Evolutionary conservation across 1,140 invertebrate species (phyloP).

Genomic region (Macrosteles quadrilineatus): DNA sequence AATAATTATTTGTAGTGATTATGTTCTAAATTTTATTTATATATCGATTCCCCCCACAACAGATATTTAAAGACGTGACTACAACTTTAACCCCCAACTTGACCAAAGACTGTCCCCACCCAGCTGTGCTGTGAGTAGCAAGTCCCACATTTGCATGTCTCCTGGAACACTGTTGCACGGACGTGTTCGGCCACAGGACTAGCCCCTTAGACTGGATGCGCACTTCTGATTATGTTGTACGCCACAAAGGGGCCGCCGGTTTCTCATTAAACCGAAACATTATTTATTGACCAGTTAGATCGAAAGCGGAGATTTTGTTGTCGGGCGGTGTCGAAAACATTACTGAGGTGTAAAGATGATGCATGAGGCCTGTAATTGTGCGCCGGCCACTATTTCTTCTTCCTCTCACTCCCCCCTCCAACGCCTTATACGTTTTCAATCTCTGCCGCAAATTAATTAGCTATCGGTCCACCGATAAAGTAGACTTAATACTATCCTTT

Average conservation of each 20-base stretch:
- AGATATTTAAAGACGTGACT: too few relatives aligned
- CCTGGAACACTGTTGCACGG: too few relatives aligned
- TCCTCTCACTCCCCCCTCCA: background rate
- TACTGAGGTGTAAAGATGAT: constrained; percentile 14
- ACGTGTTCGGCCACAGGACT: too few relatives aligned
- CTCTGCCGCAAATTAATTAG: constrained; percentile 11
- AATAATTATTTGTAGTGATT: too few relatives aligned
- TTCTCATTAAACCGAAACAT: constrained; percentile 16
- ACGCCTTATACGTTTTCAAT: constrained; percentile 13
- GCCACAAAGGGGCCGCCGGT: constrained; percentile 5
- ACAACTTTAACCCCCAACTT: too few relatives aligned
- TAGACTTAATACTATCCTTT: background rate
- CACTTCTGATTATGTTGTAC: constrained; percentile 16
- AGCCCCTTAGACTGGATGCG: background rate
- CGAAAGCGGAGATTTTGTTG: constrained; percentile 16
- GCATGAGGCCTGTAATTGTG: background rate
- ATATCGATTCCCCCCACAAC: too few relatives aligned
- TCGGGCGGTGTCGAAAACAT: constrained; percentile 13
- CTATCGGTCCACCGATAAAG: constrained; percentile 10
- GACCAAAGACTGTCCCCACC: too few relatives aligned
- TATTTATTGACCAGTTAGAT: constrained; percentile 16
- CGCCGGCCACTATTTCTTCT: background rate
- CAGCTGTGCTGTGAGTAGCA: too few relatives aligned
- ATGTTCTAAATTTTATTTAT: too few relatives aligned
- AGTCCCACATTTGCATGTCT: too few relatives aligned